Conservation (phyloP, 2,888 invertebrate genomes). For the Notodromas monacha region DNA sequence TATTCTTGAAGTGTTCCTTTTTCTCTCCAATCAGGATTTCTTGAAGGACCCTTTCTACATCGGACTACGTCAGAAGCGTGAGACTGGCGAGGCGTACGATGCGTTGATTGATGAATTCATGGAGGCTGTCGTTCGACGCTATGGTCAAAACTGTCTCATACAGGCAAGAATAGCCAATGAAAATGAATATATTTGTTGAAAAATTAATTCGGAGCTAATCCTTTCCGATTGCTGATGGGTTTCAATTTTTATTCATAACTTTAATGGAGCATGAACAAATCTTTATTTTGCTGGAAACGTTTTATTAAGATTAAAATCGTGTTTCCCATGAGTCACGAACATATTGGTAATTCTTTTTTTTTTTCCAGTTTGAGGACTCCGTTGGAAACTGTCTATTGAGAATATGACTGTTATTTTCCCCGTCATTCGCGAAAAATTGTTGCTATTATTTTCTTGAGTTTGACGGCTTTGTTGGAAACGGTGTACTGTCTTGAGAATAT, state of each 20-base stretch:
- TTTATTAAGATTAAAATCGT: too few relatives aligned
- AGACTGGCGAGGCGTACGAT: conserved; percentile 54
- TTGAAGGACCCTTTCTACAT: conserved; percentile 80
- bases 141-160: conserved; percentile 50
- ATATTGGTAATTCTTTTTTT: too few relatives aligned
- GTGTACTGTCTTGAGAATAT: too few relatives aligned
- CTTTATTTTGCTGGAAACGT: too few relatives aligned
- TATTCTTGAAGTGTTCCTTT: neutral
- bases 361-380: too few relatives aligned
- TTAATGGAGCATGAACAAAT: too few relatives aligned
- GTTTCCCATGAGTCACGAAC: too few relatives aligned
- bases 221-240: neutral
- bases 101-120: conserved; percentile 90
- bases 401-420: neutral
- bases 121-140: conserved; percentile 50
- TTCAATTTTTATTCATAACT: neutral
- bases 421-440: neutral
- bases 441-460: neutral
- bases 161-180: too few relatives aligned
- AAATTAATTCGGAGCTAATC: neutral
- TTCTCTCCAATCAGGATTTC: conserved; percentile 24
- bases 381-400: too few relatives aligned
- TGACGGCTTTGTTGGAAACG: too few relatives aligned
- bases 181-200: too few relatives aligned
- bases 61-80: conserved; percentile 51